These are phyloP conservation scores for Myathropa florea DNA, from an alignment of 2,888 invertebrate species.

Conservation along the genomic window DNA sequence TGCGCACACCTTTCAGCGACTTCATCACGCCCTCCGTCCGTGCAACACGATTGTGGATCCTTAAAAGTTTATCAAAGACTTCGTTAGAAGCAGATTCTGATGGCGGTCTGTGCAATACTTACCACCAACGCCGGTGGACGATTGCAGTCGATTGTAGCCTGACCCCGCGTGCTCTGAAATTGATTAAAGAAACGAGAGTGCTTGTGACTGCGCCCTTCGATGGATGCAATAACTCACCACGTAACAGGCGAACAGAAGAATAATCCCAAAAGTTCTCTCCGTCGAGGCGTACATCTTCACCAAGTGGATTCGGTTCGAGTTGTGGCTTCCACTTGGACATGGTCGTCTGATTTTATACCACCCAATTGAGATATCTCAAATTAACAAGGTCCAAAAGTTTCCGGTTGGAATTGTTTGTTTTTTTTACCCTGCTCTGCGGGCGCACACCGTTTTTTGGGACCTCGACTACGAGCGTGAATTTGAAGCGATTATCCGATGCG, in stretches of 20 bases:
- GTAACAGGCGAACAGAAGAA: slow-evolving; percentile 15
- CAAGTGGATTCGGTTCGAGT: background rate
- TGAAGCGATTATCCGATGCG: slow-evolving; percentile 35
- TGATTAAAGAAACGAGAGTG: background rate
- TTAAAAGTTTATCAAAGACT: slow-evolving; percentile 41
- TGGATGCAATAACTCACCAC: slow-evolving; percentile 16
- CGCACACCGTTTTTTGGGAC: background rate
- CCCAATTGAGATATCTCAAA: background rate
- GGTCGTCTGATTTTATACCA: slow-evolving; percentile 38
- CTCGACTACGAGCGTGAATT: background rate
- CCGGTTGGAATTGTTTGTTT: background rate
- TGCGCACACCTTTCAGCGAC: slow-evolving; percentile 76
- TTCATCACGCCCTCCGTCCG: slow-evolving; percentile 77
- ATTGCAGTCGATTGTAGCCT: slow-evolving; percentile 75
- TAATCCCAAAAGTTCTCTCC: background rate
- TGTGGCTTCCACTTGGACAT: slow-evolving; percentile 14
- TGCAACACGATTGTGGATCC: slow-evolving; percentile 78
- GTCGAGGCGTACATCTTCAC: slow-evolving; percentile 3
- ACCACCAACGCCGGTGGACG: slow-evolving; percentile 78
- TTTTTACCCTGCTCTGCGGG: background rate
- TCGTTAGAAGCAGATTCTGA: background rate
- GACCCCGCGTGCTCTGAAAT: slow-evolving; percentile 14
- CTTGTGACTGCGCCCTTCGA: too few species aligned
- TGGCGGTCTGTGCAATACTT: slow-evolving; percentile 66
- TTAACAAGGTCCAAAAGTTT: slow-evolving; percentile 33